phyloP scores from a whole-genome alignment of 2,888 invertebrate species.

The Caenorhabditis angaria region DNA sequence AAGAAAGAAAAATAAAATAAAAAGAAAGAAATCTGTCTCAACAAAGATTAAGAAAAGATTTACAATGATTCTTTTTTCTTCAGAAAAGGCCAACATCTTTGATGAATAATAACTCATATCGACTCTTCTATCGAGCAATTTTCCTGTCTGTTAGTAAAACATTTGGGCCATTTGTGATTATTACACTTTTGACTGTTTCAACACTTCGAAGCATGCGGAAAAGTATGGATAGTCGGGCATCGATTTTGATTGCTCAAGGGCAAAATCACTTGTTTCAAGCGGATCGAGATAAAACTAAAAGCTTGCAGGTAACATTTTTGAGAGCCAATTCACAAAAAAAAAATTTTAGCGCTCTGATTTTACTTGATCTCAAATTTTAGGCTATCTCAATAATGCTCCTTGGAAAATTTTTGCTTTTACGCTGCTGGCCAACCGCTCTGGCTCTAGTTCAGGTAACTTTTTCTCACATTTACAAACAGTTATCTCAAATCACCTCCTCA shows the following conservation, averaged over 20 bases:
- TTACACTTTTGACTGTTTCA: slow-evolving; percentile 53
- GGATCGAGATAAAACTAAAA: slow-evolving; percentile 60
- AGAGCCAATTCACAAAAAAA: neutral
- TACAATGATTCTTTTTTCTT: slow-evolving; percentile 8
- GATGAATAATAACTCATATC: slow-evolving; percentile 43
- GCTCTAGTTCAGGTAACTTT: slow-evolving; percentile 34
- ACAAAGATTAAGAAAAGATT: neutral
- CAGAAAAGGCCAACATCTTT: slow-evolving; percentile 44
- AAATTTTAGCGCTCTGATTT: neutral
- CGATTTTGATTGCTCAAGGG: slow-evolving; percentile 60
- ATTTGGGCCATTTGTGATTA: slow-evolving; percentile 59
- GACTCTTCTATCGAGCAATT: slow-evolving; percentile 48
- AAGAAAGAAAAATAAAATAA: slow-evolving; percentile 1
- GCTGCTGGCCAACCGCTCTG: slow-evolving; percentile 58
- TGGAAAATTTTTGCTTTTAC: slow-evolving; percentile 58
- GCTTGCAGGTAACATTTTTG: slow-evolving; percentile 47
- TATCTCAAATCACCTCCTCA: neutral
- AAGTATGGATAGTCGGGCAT: slow-evolving; percentile 61
- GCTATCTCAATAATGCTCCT: slow-evolving; percentile 59
- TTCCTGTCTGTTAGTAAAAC: slow-evolving; percentile 58
- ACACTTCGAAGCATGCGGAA: slow-evolving; percentile 52
- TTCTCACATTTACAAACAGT: neutral
- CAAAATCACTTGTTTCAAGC: slow-evolving; percentile 57
- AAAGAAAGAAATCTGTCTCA: too few species aligned
- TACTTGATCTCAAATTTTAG: slow-evolving; percentile 39